Conservation (phyloP, 2,888 invertebrate genomes). For the Lasioglossum leucozonium region DNA sequence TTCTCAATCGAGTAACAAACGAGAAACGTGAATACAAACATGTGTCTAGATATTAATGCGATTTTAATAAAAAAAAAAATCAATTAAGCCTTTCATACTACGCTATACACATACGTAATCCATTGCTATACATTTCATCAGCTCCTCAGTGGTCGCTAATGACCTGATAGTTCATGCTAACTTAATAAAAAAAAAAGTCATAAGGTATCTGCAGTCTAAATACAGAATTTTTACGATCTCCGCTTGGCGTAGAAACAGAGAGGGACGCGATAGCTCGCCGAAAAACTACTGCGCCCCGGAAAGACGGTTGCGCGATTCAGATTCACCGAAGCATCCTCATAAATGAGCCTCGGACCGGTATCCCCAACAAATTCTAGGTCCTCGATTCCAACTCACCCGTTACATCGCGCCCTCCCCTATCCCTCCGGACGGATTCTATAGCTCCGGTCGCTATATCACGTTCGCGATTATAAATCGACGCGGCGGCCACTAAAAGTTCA, state of each 20-base stretch:
- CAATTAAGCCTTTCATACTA: too few species aligned
- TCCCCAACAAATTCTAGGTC: not conserved
- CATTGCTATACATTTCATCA: too few species aligned
- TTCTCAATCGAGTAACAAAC: too few species aligned
- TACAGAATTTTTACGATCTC: not conserved
- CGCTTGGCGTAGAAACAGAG: not conserved
- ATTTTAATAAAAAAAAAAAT: too few species aligned
- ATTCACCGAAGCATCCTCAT: not conserved
- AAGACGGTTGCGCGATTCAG: not conserved
- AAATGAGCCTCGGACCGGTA: not conserved
- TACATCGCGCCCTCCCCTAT: not conserved
- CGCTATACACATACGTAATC: too few species aligned
- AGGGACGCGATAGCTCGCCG: not conserved
- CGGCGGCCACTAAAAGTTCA: not conserved
- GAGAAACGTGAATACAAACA: too few species aligned
- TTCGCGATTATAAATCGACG: constrained; percentile 27
- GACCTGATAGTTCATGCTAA: too few species aligned
- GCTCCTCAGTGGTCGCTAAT: too few species aligned
- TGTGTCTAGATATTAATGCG: too few species aligned
- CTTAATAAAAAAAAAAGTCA: too few species aligned
- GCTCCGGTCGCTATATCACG: not conserved
- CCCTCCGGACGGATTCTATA: not conserved
- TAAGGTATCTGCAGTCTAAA: too few species aligned
- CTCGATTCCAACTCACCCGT: not conserved
- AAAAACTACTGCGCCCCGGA: not conserved